phyloP scores from a whole-genome alignment of 2,888 invertebrate genomes.

The Drosophila nigricruria region DNA sequence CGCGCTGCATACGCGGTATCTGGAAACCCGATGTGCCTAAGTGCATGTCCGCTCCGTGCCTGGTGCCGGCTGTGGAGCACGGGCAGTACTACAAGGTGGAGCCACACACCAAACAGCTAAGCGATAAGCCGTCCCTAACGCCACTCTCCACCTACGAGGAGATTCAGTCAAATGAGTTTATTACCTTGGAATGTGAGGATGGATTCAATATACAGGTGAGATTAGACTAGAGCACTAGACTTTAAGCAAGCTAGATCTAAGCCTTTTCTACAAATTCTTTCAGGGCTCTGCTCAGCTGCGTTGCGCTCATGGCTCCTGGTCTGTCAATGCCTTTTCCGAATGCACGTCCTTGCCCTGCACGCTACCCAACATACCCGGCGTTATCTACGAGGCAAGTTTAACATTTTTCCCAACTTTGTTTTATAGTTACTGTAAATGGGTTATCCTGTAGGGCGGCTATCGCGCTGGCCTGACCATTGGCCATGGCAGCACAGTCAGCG shows the following conservation, averaged over 20 bases:
- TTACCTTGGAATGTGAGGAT: constrained; percentile 91
- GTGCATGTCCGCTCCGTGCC: constrained; percentile 92
- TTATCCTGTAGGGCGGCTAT: constrained; percentile 88
- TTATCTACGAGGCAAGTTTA: constrained; percentile 82
- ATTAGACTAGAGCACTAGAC: no score
- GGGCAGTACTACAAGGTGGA: constrained; percentile 88
- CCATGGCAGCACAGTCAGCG: constrained; percentile 91
- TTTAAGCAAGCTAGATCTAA: accelerated
- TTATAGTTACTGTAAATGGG: background rate
- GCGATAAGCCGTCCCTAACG: constrained; percentile 79
- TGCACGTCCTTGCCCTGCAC: constrained; percentile 88
- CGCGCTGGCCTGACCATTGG: constrained; percentile 92
- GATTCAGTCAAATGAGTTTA: constrained; percentile 90
- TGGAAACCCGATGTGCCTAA: constrained; percentile 94
- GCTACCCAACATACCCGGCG: constrained; percentile 82
- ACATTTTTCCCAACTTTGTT: accelerated
- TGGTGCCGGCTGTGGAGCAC: constrained; percentile 89
- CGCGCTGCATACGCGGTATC: constrained; percentile 92
- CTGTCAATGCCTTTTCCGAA: constrained; percentile 90
- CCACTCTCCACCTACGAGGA: constrained; percentile 85
- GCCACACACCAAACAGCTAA: constrained; percentile 80
- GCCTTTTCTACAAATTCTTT: constrained; percentile 19
- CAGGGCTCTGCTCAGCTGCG: constrained; percentile 90
- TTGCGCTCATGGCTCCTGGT: constrained; percentile 94
- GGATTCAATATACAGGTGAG: constrained; percentile 87